phyloP scores from a whole-genome alignment of 2,888 invertebrate species.

The Serrognathus titanus region DNA sequence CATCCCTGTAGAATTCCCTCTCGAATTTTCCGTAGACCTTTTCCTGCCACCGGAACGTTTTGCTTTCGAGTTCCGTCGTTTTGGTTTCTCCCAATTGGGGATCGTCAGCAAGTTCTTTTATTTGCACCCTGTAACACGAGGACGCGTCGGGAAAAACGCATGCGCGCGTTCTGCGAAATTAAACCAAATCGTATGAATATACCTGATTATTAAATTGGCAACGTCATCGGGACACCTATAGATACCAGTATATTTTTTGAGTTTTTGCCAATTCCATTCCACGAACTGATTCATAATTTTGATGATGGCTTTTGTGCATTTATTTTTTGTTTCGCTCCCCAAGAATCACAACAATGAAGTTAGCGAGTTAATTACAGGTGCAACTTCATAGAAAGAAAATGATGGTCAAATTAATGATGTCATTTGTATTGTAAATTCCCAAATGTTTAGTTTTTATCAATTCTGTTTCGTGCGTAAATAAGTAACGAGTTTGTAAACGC shows the following conservation, averaged over 20 bases:
- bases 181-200: constrained; percentile 30
- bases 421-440: too few relatives aligned
- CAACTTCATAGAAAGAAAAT: too few relatives aligned
- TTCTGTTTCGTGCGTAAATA: too few relatives aligned
- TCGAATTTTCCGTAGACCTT: constrained; percentile 65
- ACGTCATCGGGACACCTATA: constrained; percentile 55
- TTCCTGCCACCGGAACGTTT: constrained; percentile 60
- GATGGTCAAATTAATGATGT: too few relatives aligned
- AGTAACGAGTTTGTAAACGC: too few relatives aligned
- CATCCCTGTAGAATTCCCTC: constrained; percentile 56
- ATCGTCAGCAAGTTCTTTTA: constrained; percentile 23
- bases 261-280: too few relatives aligned
- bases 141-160: not conserved
- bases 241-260: constrained; percentile 44
- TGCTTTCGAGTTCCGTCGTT: constrained; percentile 29
- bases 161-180: not conserved
- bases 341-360: too few relatives aligned
- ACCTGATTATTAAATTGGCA: constrained; percentile 54
- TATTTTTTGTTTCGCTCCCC: too few relatives aligned
- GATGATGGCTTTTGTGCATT: too few relatives aligned
- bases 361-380: too few relatives aligned
- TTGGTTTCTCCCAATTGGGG: constrained; percentile 15
- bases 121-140: constrained; percentile 22
- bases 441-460: too few relatives aligned
- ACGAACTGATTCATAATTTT: too few relatives aligned